Evolutionary conservation across 2,888 invertebrate genomes (phyloP), one percentile per base, ranked within the genome.

Genomic region (Drosophila glabriapex): DNA sequence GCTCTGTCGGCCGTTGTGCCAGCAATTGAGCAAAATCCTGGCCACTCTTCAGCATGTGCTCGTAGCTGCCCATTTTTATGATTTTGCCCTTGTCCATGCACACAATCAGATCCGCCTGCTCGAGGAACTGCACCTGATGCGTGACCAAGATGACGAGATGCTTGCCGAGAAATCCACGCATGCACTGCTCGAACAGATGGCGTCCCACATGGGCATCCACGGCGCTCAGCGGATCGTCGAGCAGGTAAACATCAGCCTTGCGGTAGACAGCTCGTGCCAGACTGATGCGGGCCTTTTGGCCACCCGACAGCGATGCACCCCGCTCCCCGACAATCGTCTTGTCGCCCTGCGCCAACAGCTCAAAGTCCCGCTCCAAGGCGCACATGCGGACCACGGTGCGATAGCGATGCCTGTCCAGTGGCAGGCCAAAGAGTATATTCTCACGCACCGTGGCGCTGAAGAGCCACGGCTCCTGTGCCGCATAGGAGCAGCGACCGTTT

Each of bases 211-310:
- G 97, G 0, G 97, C 95, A 94, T 98, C 98, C 25, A 98, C 98
- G 0, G 98, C 98, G 66, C 97, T 97, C 50, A 98, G 94, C 0
- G 98, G 98, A 94, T 98, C 98, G 93, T 98, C 98, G 68, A 98
- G 94, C 16, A 98, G 94, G 91, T 98, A 98, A 74, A 98, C 96
- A 91, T 97, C 97, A 0, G 97, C 96, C 73, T 97, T 95, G 68
- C 96, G 96, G 93, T 98, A 98, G 0, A 98, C 96, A 0, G 98
- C 96, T 77, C 98, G 95, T 0, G 97, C 98, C 54, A 99, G 94
- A 66, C 97, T 97, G 63, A 99, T 96, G 80, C 98, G 95, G 0
- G 98, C 98, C 73, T 97, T 95, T 93, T 98, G 98, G 3, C 98
- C 95, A 78, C 98, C 98, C 82, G 97, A 97, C n/a, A 98, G 94